Conservation (phyloP, 2,113 vertebrate species). For the Apodemus speciosus region DNA sequence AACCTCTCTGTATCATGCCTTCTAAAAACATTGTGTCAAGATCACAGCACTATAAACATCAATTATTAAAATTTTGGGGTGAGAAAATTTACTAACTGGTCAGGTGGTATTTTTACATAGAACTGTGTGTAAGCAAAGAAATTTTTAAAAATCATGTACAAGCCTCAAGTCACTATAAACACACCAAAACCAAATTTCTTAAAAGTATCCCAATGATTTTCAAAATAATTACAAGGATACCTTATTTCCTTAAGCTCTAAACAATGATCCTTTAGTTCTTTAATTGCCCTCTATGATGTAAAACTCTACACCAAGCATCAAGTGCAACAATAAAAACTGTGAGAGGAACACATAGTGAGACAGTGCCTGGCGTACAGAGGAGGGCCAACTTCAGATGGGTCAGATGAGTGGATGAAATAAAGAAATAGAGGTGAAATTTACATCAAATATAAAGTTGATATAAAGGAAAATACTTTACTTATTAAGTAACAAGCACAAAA, state of each 20-base stretch:
- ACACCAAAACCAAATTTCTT: slow-evolving; percentile 52
- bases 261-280: slow-evolving; percentile 42
- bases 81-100: slow-evolving; percentile 51
- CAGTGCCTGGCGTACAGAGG: not conserved
- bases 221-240: slow-evolving; percentile 1
- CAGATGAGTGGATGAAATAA: slow-evolving; percentile 48
- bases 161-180: slow-evolving; percentile 52
- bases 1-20: slow-evolving; percentile 4
- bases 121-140: not conserved
- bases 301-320: slow-evolving; percentile 56
- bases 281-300: slow-evolving; percentile 34
- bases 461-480: slow-evolving; percentile 44
- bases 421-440: not conserved
- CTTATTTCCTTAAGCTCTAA: slow-evolving; percentile 46
- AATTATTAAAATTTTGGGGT: not conserved
- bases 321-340: slow-evolving; percentile 49
- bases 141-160: slow-evolving; percentile 54
- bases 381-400: slow-evolving; percentile 20
- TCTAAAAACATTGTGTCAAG: slow-evolving; percentile 37
- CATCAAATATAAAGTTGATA: slow-evolving; percentile 39
- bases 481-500: slow-evolving; percentile 56
- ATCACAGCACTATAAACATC: not conserved
- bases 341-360: slow-evolving; percentile 60
- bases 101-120: slow-evolving; percentile 23
- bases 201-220: slow-evolving; percentile 56